Conservation (phyloP, 2,113 vertebrate species). For the Pipra filicauda region DNA sequence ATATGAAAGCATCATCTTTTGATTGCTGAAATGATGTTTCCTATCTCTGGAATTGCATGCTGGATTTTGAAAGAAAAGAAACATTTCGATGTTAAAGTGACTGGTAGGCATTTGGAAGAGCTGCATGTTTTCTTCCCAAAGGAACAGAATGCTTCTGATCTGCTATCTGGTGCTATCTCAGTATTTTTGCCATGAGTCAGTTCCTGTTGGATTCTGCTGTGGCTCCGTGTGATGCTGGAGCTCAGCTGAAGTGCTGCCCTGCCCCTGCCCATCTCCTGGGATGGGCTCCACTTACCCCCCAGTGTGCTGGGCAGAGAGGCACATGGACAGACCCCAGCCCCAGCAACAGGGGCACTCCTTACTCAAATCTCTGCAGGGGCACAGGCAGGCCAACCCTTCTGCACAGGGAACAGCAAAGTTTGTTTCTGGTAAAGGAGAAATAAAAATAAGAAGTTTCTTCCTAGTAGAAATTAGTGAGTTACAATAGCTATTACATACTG, state of each 20-base stretch:
- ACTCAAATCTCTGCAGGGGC: background rate
- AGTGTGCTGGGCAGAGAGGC: background rate
- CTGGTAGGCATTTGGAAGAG: background rate
- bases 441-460: background rate
- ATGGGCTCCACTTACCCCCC: background rate
- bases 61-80: background rate
- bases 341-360: background rate
- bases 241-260: background rate
- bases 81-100: background rate
- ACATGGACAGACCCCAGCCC: background rate
- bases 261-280: background rate
- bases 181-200: background rate
- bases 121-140: background rate
- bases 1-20: background rate
- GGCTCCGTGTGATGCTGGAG: rapidly evolving
- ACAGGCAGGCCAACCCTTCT: background rate
- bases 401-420: background rate
- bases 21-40: background rate
- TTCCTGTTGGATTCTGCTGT: background rate
- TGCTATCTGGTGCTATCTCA: background rate
- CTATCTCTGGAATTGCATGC: background rate
- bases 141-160: background rate
- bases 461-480: background rate
- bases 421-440: background rate
- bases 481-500: background rate